Base-by-base conservation (phyloP, 1,140 invertebrate species). In the Homalodisca vitripennis region DNA sequence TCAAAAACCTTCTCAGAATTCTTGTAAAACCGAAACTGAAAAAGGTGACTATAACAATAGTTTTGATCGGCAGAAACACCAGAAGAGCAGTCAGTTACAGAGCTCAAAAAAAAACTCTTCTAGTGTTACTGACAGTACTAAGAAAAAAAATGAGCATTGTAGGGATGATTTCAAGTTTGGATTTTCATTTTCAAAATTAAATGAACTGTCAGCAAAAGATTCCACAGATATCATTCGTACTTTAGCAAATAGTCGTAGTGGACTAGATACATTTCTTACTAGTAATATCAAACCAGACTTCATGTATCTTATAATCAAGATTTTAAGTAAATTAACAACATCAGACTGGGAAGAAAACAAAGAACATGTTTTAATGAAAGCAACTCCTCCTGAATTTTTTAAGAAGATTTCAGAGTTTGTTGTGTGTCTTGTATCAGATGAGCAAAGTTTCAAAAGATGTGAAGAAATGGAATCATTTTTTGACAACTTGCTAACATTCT, bases 401-500 rank as follows among this genome's bases (percentile, higher is more conserved):
- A 30, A 6, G 29, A 60, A 60, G 29, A 26, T 60, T 27, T 14
- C 55, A 3, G 55, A 60, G 24, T 60, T 60, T 60, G 55, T 60
- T 10, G 14, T 24, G 1, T 10, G 29, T 27, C 24, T 60, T 27
- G 55, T 26, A 60, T 27, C 55, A 2, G 55, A 60, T 27, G 55
- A 60, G 2, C 55, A 60, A 60, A 60, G 24, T 30, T 27, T 27
- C n/a, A 60, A 60, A 60, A 60, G 55, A 30, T 27, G 14, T 14
- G 55, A 60, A 29, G 55, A 60, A 60, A 60, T 60, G 55, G 55
- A 60, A 30, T 26, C 26, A 26, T 60, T 60, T 60, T 60, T 60
- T 60, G 55, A 60, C 26, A 60, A 60, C 29, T 30, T 60, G 26
- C 26, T 60, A 2, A 60, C 55, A 3, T 60, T 27, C 29, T 60